Conservation (phyloP, 2,888 invertebrate genomes). For the Ligdia adustata region DNA sequence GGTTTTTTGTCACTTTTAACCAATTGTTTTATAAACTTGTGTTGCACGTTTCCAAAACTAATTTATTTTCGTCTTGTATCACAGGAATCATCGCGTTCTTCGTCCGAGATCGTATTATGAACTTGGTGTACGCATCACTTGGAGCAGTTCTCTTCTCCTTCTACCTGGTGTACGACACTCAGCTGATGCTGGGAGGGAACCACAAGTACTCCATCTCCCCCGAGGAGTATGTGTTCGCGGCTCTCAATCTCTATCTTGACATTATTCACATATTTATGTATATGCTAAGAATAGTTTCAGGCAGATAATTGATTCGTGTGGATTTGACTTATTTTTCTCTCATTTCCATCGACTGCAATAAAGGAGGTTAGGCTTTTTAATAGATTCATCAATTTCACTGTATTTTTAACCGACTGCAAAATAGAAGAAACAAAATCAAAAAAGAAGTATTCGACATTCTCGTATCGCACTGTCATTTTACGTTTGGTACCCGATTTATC, state of each 20-base stretch:
- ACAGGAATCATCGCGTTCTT: conserved; percentile 88
- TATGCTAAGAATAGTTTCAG: conserved; percentile 78
- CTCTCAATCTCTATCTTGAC: conserved; percentile 94
- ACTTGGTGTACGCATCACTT: conserved; percentile 91
- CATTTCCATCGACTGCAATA: too few relatives aligned
- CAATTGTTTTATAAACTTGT: too few relatives aligned
- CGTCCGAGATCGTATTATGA: conserved; percentile 82
- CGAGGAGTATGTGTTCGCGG: conserved; percentile 97
- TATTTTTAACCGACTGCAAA: too few relatives aligned
- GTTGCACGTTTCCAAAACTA: too few relatives aligned
- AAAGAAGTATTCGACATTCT: too few relatives aligned
- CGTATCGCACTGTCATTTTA: too few relatives aligned
- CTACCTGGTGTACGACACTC: conserved; percentile 96
- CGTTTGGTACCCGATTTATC: too few relatives aligned
- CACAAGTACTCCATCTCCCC: conserved; percentile 96
- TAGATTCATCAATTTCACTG: too few relatives aligned
- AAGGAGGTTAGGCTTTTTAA: too few relatives aligned
- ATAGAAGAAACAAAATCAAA: too few relatives aligned
- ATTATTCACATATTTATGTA: conserved; percentile 95
- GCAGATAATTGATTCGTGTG: not conserved
- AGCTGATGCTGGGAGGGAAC: conserved; percentile 94
- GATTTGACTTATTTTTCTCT: too few relatives aligned
- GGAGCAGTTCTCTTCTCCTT: conserved; percentile 95
- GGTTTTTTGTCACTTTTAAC: too few relatives aligned
- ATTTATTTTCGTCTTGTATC: not conserved